Base-by-base conservation (phyloP, 1,140 invertebrate species). In the Drepana arcuata region DNA sequence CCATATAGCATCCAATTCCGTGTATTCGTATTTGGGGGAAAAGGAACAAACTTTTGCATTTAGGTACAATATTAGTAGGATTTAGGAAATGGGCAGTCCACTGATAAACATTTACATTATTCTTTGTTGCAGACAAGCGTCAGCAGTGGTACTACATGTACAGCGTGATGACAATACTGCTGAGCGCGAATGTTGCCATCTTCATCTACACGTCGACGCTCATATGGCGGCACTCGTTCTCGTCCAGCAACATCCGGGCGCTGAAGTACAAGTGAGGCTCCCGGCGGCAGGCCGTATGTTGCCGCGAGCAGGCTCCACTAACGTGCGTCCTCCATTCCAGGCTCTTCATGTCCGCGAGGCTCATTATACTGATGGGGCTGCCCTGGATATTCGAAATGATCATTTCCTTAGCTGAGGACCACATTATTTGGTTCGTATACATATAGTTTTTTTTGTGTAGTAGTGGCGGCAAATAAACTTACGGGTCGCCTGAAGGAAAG, bases 351-450 rank as follows among this genome's bases (percentile, higher is more conserved):
- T 90, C 87, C 38, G 37, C 88, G 0, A 88, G 88, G 53, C 57
- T 92, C 10, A 87, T 89, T 27, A 39, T 91, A 2, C 68, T 91
- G 0, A 91, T 90, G 89, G 91, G 91, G 7, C 62, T 91, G 3
- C 86, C 87, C 0, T 92, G 90, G 89, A 84, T 90, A 12, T 89
- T 91, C 34, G 91, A 92, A 51, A 78, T 81, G 63, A 60, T 80
- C 18, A 64, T 58, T 13, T 56, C 65, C 1, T 31, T 73, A n/a
- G 25, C 29, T 1, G 35, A 36, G 16, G 12, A 36, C 4, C 41
- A 45, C 42, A 41, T 70, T 1, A 26, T 68, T 33, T 66, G 59
- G 71, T 72, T 34, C 32, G 59, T 50, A 48, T 41, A n/a, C n/a
- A n/a, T n/a, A n/a, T n/a, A n/a, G n/a, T n/a, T n/a, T n/a, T n/a